Evolutionary conservation across 2,797 vertebrate species (phyloP).

Genomic region (Acanthis flammea): DNA sequence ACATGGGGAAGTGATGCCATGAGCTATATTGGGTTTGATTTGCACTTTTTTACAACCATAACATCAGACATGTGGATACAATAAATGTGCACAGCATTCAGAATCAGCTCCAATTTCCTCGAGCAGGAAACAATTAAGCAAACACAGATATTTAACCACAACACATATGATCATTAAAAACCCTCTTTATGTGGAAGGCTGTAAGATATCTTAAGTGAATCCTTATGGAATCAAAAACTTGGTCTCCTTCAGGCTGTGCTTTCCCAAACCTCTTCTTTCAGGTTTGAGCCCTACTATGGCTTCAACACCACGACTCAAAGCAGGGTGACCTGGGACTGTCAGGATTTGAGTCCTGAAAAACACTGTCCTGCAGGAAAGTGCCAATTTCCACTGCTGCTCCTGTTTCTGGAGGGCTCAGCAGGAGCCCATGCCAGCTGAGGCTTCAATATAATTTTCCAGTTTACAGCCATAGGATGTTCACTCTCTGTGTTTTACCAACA

Average conservation of each 20-base stretch:
- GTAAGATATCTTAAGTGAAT: not conserved
- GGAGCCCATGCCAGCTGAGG: not conserved
- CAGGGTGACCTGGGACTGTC: not conserved
- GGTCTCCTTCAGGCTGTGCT: not conserved
- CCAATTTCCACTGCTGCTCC: not conserved
- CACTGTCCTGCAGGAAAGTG: not conserved
- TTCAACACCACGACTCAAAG: fast-evolving
- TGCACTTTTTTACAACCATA: not conserved
- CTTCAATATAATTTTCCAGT: not conserved
- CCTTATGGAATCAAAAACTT: fast-evolving
- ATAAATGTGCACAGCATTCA: not conserved
- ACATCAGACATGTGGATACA: not conserved
- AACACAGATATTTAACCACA: not conserved
- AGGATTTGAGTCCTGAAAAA: not conserved
- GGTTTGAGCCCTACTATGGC: not conserved
- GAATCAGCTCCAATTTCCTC: not conserved
- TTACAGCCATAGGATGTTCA: not conserved
- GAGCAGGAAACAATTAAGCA: not conserved
- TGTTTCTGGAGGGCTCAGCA: not conserved
- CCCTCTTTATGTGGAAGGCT: not conserved
- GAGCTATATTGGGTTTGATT: not conserved
- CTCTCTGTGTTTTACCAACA: not conserved
- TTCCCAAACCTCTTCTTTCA: not conserved
- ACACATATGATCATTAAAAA: not conserved
- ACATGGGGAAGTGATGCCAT: not conserved